phyloP scores from a whole-genome alignment of 2,888 invertebrate genomes.

The Stenodema calcarata region DNA sequence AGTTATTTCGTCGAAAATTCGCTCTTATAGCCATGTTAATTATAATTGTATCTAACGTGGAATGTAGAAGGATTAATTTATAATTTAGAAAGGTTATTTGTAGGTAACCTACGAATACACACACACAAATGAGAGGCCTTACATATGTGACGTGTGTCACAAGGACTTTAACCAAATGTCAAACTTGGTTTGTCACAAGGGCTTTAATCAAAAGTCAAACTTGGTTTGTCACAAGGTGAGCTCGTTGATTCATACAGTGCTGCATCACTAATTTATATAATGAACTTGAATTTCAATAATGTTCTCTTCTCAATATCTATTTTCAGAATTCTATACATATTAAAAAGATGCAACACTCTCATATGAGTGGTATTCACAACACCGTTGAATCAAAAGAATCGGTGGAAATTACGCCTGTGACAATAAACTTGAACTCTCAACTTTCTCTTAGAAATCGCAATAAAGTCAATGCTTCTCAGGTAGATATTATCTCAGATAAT shows the following conservation, averaged over 20 bases:
- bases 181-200: too few relatives aligned
- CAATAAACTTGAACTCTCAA: neutral
- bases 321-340: slow-evolving; percentile 44
- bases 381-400: too few relatives aligned
- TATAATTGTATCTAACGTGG: too few relatives aligned
- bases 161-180: too few relatives aligned
- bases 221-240: slow-evolving; percentile 76
- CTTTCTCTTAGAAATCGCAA: neutral
- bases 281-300: neutral
- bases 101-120: slow-evolving; percentile 80
- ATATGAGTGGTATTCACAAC: slow-evolving; percentile 41
- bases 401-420: too few relatives aligned
- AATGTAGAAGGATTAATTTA: too few relatives aligned
- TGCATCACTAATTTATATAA: neutral
- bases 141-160: slow-evolving; percentile 67
- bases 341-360: slow-evolving; percentile 15
- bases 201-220: slow-evolving; percentile 83
- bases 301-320: neutral
- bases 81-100: too few relatives aligned
- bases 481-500: too few relatives aligned
- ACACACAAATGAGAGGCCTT: slow-evolving; percentile 81
- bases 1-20: too few relatives aligned
- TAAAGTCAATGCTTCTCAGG: neutral
- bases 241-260: slow-evolving; percentile 58
- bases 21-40: too few relatives aligned